Evolutionary conservation across 2,113 vertebrate species (phyloP).

Genomic region (Geococcyx californianus): DNA sequence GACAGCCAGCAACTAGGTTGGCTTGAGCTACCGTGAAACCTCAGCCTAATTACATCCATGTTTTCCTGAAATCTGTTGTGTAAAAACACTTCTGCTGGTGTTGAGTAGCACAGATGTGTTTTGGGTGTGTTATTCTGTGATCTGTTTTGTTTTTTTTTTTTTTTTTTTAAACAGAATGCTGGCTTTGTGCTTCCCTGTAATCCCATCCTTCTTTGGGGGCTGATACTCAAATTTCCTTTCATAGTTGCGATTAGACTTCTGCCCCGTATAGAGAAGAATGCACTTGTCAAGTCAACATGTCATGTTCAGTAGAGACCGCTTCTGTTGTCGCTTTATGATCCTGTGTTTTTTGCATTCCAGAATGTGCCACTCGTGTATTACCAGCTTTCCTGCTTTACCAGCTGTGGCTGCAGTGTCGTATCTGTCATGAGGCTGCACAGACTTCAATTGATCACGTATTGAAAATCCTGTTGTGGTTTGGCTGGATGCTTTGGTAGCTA

Average conservation of each 20-base stretch:
- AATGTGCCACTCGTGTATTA: neutral
- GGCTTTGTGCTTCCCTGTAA: neutral
- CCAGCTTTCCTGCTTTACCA: neutral
- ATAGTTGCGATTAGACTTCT: neutral
- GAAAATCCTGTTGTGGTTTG: neutral
- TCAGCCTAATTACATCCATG: neutral
- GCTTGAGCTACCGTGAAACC: slow-evolving; percentile 7
- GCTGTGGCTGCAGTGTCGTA: fast-evolving
- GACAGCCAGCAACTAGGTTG: neutral
- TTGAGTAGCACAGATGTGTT: neutral
- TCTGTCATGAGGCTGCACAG: neutral
- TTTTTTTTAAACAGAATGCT: neutral
- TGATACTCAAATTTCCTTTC: neutral
- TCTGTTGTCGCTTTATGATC: neutral
- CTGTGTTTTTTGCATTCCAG: neutral
- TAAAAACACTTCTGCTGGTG: neutral
- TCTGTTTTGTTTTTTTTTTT: neutral
- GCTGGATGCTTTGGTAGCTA: neutral
- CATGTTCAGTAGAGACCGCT: neutral
- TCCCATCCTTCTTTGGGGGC: neutral
- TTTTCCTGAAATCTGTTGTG: neutral
- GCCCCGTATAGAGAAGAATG: neutral
- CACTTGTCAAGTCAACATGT: fast-evolving
- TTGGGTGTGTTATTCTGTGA: neutral
- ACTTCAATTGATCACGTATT: neutral